Percentiles rank a stretch among this genome's conserved stretches.
Evolutionary conservation across 92 coral and sea anemone species (phyloP).

Genomic region (Ricordea florida): DNA sequence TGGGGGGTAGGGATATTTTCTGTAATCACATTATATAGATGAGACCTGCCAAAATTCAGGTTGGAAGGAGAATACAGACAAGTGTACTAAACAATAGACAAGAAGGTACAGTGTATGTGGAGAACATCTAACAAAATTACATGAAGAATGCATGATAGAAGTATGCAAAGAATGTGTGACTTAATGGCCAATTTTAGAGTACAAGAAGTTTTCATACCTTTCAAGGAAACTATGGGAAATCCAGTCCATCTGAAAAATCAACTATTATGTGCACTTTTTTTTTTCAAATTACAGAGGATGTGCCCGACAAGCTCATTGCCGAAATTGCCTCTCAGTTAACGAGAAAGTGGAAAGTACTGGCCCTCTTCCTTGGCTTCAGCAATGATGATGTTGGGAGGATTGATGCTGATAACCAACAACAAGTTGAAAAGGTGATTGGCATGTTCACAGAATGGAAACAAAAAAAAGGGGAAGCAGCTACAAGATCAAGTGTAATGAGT

Average conservation of each 20-base stretch:
- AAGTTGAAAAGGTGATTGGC: conserved; percentile 47
- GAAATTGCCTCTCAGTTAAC: conserved; percentile 44
- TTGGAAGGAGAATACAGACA: too few species aligned
- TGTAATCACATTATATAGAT: too few species aligned
- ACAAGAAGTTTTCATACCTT: too few species aligned
- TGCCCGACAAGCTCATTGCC: conserved; percentile 34
- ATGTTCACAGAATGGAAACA: conserved; percentile 67
- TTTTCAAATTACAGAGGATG: conserved; percentile 31
- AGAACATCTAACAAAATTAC: too few species aligned
- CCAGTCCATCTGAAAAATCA: not conserved
- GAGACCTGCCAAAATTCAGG: too few species aligned
- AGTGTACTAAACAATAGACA: too few species aligned
- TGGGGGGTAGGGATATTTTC: too few species aligned
- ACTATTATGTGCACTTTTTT: not conserved
- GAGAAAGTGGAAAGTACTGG: conserved; percentile 47
- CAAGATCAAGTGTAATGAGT: conserved; percentile 27
- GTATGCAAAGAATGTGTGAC: too few species aligned
- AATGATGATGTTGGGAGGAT: conserved; percentile 17
- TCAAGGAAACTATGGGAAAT: too few species aligned
- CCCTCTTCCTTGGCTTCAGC: conserved; percentile 26
- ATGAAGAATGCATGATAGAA: too few species aligned
- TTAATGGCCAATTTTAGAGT: too few species aligned
- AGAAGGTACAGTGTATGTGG: too few species aligned
- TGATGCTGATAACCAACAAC: conserved; percentile 26
- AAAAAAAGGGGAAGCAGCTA: conserved; percentile 34